phyloP scores from a whole-genome alignment of 2,113 vertebrate genomes.

The Sturnus vulgaris region DNA sequence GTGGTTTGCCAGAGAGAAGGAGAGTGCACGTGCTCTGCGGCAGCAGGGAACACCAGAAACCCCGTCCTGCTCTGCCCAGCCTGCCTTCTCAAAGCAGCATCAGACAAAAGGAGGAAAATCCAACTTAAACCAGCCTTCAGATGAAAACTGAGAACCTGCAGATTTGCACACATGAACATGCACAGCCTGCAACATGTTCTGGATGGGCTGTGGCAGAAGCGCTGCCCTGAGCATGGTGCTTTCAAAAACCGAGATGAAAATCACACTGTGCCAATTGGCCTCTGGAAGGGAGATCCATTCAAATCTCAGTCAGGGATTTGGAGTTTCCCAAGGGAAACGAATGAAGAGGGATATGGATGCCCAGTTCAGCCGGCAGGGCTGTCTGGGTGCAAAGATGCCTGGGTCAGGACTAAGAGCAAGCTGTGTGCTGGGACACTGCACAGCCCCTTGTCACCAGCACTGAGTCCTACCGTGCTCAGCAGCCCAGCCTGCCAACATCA shows the following conservation, averaged over 20 bases:
- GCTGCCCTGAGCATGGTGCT: accelerated
- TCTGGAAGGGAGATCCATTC: not conserved
- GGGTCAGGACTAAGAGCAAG: not conserved
- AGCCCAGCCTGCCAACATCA: not conserved
- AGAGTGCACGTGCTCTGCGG: accelerated
- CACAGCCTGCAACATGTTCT: not conserved
- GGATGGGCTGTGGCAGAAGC: accelerated
- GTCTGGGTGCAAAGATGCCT: accelerated
- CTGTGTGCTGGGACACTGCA: not conserved
- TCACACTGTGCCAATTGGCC: not conserved
- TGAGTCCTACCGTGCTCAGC: accelerated
- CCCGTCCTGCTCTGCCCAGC: not conserved
- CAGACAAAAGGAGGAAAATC: not conserved
- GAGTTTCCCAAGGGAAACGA: not conserved
- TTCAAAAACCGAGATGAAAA: not conserved
- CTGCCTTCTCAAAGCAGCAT: not conserved
- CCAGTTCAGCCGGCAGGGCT: not conserved
- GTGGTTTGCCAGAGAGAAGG: slow-evolving; percentile 13
- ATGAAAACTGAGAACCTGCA: not conserved
- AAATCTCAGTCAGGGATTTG: not conserved
- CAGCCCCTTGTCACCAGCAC: not conserved
- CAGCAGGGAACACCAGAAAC: not conserved
- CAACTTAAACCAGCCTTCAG: not conserved
- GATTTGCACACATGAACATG: accelerated
- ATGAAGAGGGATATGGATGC: not conserved